A percentile compares a stretch with the other conserved stretches of the same genome.
phyloP scores from a whole-genome alignment of 1,140 invertebrate genomes.

The Radopholus similis region DNA sequence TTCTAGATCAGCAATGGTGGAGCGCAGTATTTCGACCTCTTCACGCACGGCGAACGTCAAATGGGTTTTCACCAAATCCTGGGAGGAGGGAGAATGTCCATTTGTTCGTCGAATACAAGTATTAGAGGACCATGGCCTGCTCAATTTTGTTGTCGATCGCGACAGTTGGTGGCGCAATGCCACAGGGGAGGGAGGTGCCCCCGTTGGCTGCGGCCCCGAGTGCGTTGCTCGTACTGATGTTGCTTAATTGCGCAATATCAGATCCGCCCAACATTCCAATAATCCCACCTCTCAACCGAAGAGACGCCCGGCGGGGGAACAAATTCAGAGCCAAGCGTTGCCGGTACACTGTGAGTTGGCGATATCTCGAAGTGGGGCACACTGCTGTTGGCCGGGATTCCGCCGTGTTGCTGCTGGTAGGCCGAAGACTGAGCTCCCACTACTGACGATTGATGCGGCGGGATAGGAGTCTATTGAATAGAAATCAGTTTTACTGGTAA shows the following conservation, averaged over 20 bases:
- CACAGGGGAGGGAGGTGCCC: not conserved
- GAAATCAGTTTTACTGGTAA: too few relatives aligned
- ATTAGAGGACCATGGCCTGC: conserved; percentile 27
- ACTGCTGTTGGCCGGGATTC: not conserved
- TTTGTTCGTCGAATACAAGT: not conserved
- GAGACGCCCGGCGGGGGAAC: not conserved
- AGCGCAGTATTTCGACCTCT: conserved; percentile 52
- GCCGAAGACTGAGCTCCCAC: too few relatives aligned
- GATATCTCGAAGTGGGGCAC: conserved; percentile 1
- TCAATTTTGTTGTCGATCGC: conserved; percentile 36
- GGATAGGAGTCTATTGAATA: too few relatives aligned
- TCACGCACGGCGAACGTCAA: conserved; percentile 60
- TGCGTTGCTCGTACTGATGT: not conserved
- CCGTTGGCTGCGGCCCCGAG: too few relatives aligned
- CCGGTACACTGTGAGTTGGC: not conserved
- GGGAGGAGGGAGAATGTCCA: not conserved
- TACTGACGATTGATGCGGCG: too few relatives aligned
- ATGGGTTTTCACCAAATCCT: conserved; percentile 60
- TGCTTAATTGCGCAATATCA: not conserved
- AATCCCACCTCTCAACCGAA: not conserved
- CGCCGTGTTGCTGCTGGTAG: too few relatives aligned
- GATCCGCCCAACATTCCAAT: too few relatives aligned
- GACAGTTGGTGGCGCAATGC: not conserved
- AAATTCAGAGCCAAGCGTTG: not conserved
- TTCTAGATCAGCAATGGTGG: conserved; percentile 50